phyloP scores from a whole-genome alignment of 2,797 vertebrate genomes.

The Gymnopithys bicolor region DNA sequence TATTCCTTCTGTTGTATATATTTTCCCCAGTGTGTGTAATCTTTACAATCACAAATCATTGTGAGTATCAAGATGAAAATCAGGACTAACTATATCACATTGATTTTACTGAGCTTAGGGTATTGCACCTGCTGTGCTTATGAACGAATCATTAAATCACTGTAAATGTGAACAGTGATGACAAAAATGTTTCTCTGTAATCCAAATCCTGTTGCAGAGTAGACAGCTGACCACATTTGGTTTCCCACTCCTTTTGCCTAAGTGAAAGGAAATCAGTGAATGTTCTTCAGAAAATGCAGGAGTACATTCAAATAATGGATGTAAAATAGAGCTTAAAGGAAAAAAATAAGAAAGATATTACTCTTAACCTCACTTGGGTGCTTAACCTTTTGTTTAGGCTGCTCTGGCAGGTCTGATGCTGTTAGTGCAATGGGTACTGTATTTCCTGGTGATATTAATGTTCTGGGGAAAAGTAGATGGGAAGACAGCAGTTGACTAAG shows the following conservation, averaged over 20 bases:
- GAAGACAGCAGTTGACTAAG: background rate
- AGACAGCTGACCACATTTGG: background rate
- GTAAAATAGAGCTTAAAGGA: background rate
- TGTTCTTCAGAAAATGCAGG: background rate
- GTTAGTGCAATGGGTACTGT: background rate
- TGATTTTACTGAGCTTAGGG: constrained; percentile 36
- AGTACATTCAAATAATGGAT: background rate
- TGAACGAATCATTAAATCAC: background rate
- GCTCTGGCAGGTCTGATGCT: background rate
- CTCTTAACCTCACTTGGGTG: background rate
- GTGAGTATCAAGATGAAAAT: background rate
- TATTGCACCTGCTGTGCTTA: background rate
- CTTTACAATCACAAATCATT: constrained; percentile 33
- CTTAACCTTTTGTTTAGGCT: background rate
- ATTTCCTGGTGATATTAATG: background rate
- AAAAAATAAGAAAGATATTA: background rate
- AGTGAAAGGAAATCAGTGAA: background rate
- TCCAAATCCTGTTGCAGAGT: background rate
- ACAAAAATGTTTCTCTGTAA: background rate
- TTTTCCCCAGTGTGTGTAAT: background rate
- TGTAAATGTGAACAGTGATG: background rate
- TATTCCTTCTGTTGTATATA: background rate
- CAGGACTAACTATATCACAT: constrained; percentile 26
- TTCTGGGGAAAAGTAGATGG: background rate
- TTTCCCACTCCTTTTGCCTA: background rate